Percentiles rank a stretch among this genome's conserved stretches.
Conservation (phyloP, 2,888 invertebrate genomes). For the Pyrgus malvae region DNA sequence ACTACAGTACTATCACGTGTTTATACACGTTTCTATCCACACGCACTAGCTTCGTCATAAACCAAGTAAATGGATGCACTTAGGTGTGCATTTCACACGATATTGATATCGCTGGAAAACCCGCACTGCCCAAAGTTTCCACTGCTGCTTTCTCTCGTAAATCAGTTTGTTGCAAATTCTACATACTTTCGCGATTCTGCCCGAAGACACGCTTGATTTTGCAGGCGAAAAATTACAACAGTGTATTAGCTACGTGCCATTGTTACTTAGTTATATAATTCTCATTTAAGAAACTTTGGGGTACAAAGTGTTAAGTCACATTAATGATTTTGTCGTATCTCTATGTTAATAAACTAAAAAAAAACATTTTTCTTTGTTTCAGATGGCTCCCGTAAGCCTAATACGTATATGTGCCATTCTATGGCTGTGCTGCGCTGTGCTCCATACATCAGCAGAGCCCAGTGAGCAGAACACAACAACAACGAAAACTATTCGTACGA, state of each 20-base stretch:
- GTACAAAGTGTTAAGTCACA: not conserved
- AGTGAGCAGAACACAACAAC: constrained; percentile 61
- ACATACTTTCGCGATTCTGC: constrained; percentile 5
- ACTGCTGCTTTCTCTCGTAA: constrained; percentile 17
- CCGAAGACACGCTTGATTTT: constrained; percentile 10
- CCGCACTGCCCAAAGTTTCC: constrained; percentile 14
- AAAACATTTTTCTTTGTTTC: constrained; percentile 54
- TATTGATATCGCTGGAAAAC: constrained; percentile 7
- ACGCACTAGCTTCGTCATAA: too few relatives aligned
- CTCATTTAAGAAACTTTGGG: too few relatives aligned
- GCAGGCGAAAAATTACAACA: not conserved
- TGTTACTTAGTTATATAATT: not conserved
- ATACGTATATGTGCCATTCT: constrained; percentile 64
- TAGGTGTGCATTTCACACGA: constrained; percentile 1
- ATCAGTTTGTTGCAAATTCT: constrained; percentile 15
- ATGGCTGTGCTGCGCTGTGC: constrained; percentile 55
- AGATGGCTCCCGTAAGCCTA: constrained; percentile 74
- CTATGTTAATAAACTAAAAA: too few relatives aligned
- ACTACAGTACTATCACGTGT: too few relatives aligned
- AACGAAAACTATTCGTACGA: constrained; percentile 67
- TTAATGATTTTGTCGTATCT: too few relatives aligned
- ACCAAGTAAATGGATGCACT: too few relatives aligned
- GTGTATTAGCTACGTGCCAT: not conserved
- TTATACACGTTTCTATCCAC: too few relatives aligned
- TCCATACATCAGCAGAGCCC: constrained; percentile 46